phyloP scores from a whole-genome alignment of 2,888 invertebrate species.

The Hoplodrina blanda region DNA sequence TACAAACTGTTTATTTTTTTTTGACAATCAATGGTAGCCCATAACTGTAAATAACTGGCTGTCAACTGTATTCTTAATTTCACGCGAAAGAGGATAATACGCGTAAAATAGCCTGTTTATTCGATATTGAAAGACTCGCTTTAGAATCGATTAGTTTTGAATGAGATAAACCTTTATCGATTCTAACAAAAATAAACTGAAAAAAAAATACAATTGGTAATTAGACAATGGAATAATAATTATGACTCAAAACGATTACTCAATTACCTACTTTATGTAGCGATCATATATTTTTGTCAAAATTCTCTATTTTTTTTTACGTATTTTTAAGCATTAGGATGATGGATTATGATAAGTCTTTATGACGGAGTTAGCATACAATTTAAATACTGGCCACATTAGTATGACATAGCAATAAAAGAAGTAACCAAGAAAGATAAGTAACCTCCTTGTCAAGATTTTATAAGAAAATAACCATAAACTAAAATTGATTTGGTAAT shows the following conservation, averaged over 20 bases:
- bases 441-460: too few species aligned
- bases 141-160: constrained; percentile 16
- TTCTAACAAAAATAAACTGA: constrained; percentile 11
- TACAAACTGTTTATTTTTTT: constrained; percentile 12
- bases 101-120: constrained; percentile 32
- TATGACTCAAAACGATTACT: constrained; percentile 1
- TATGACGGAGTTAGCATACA: too few species aligned
- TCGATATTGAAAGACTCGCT: not conserved
- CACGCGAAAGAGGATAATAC: constrained; percentile 27
- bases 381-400: too few species aligned
- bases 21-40: not conserved
- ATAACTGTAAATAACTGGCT: constrained; percentile 10
- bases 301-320: too few species aligned
- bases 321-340: too few species aligned
- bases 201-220: not conserved
- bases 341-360: too few species aligned
- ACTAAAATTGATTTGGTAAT: not conserved
- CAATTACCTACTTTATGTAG: not conserved
- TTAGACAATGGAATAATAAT: not conserved
- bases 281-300: too few species aligned
- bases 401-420: too few species aligned
- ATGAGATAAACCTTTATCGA: constrained; percentile 11
- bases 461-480: not conserved
- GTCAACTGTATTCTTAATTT: constrained; percentile 28
- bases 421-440: too few species aligned